Percentiles rank a stretch among this genome's conserved stretches.
Evolutionary conservation across 2,113 vertebrate species (phyloP).

Genomic region (Romanogobio albipinnatus): DNA sequence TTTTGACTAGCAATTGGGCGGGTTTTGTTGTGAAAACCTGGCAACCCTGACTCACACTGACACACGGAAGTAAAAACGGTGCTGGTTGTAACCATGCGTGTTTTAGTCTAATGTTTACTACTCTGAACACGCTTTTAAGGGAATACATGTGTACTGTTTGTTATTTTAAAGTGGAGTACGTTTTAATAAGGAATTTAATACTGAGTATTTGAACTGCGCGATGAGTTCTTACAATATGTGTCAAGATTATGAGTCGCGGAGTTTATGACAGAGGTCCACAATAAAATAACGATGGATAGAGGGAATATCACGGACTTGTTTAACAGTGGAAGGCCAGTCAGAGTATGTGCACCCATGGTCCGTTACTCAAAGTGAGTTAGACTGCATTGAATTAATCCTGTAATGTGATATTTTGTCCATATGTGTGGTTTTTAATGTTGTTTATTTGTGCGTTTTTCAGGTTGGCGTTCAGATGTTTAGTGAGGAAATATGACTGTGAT

Average conservation of each 20-base stretch:
- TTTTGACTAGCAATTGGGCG: too few relatives aligned
- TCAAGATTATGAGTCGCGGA: background rate
- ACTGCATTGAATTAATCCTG: too few relatives aligned
- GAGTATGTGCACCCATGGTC: conserved; percentile 96
- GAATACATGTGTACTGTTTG: background rate
- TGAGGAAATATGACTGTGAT: conserved; percentile 92
- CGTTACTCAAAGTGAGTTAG: conserved; percentile 95
- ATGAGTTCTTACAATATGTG: too few relatives aligned
- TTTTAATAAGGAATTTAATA: background rate
- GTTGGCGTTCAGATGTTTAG: conserved; percentile 91
- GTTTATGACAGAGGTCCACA: background rate
- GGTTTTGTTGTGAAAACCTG: too few relatives aligned
- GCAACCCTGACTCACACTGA: background rate
- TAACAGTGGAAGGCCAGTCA: conserved; percentile 81
- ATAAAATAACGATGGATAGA: background rate
- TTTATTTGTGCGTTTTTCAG: conserved; percentile 67
- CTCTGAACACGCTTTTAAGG: background rate
- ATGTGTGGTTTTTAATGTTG: background rate
- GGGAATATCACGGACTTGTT: conserved; percentile 85
- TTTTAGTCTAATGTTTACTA: background rate
- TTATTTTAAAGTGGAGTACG: background rate
- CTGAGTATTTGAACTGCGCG: background rate
- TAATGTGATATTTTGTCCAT: background rate
- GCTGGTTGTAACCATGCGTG: too few relatives aligned
- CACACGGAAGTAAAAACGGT: background rate